These are phyloP conservation scores for Neocrepidodera transversa DNA, from an alignment of 2,888 invertebrate species.

Conservation along the genomic window DNA sequence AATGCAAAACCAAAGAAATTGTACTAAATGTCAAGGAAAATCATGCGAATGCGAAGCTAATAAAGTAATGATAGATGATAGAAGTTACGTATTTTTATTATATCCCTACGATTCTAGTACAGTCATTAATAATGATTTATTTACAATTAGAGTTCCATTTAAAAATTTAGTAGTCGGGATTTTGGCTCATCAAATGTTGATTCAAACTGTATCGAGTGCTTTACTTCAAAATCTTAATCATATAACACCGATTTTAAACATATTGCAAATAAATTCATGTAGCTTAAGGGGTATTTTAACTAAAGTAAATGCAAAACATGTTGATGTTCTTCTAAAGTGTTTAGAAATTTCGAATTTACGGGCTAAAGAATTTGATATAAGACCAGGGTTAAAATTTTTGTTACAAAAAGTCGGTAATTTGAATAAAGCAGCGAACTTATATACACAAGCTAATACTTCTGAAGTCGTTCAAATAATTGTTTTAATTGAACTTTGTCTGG, in stretches of 20 bases:
- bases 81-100: constrained; percentile 87
- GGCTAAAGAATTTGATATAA: constrained; percentile 85
- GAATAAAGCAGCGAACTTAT: constrained; percentile 87
- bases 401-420: constrained; percentile 91
- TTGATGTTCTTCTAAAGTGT: constrained; percentile 77
- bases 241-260: constrained; percentile 59
- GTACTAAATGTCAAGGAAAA: constrained; percentile 56
- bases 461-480: constrained; percentile 90
- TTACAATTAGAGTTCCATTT: constrained; percentile 85
- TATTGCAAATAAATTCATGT: constrained; percentile 58
- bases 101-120: constrained; percentile 79
- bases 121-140: constrained; percentile 76
- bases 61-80: constrained; percentile 72
- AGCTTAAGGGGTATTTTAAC: constrained; percentile 57
- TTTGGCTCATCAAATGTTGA: constrained; percentile 89
- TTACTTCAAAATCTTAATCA: constrained; percentile 71
- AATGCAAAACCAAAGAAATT: constrained; percentile 61
- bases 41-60: constrained; percentile 59
- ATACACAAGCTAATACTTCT: constrained; percentile 90
- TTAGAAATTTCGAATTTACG: constrained; percentile 83
- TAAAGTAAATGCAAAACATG: constrained; percentile 67
- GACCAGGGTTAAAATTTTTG: constrained; percentile 92
- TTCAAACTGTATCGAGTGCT: constrained; percentile 89
- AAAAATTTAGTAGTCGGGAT: constrained; percentile 87
- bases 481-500: constrained; percentile 83